Conservation (phyloP, 2,888 invertebrate species). For the Lottia gigantea region DNA sequence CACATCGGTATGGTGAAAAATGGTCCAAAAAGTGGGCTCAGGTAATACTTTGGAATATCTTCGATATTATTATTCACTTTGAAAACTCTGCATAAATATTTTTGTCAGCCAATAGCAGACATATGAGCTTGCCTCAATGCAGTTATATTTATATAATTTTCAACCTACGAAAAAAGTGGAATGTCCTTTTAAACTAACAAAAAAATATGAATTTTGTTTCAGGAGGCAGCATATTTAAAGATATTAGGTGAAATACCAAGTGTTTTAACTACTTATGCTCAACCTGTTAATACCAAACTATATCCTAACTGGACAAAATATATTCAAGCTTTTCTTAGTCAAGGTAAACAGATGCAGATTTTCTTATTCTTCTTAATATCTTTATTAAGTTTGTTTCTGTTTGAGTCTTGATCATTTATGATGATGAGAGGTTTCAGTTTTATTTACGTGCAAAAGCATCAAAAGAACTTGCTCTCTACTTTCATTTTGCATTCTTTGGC, state of each 20-base stretch:
- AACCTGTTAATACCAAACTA: slow-evolving; percentile 55
- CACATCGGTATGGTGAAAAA: slow-evolving; percentile 66
- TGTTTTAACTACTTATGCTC: slow-evolving; percentile 53
- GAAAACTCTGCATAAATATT: too few species aligned
- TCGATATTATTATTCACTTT: too few species aligned
- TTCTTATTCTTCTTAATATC: neutral
- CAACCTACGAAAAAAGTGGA: too few species aligned
- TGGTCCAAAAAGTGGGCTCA: slow-evolving; percentile 69
- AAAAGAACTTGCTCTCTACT: too few species aligned
- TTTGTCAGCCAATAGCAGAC: too few species aligned
- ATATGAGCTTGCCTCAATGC: too few species aligned
- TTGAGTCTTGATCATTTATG: neutral
- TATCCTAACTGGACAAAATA: slow-evolving; percentile 63
- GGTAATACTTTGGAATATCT: slow-evolving; percentile 47
- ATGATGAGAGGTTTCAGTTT: too few species aligned
- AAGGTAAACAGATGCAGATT: slow-evolving; percentile 47
- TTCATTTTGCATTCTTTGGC: too few species aligned
- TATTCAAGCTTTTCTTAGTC: slow-evolving; percentile 59
- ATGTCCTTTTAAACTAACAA: too few species aligned
- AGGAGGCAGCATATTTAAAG: slow-evolving; percentile 66
- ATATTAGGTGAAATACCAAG: slow-evolving; percentile 64
- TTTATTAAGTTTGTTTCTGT: neutral
- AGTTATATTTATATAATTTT: too few species aligned
- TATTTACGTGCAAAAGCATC: too few species aligned
- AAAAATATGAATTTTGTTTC: slow-evolving; percentile 15